Evolutionary conservation across 2,888 invertebrate species (phyloP).

Genomic region (Amiota minor): DNA sequence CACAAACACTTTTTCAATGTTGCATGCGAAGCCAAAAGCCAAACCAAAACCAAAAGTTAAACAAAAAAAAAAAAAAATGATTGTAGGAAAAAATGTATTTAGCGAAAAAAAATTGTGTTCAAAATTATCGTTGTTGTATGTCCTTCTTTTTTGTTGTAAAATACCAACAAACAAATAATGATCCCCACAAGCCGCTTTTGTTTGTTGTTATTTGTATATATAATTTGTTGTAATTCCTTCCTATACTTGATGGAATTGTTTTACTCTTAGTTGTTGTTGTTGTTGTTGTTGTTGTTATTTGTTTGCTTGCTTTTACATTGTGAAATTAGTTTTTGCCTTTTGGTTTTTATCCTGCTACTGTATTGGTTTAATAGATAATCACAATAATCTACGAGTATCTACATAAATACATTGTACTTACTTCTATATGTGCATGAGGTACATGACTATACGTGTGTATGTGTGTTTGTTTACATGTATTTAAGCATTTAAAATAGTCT

Average conservation of each 20-base stretch:
- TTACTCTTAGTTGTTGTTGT: constrained; percentile 6
- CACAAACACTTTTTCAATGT: neutral
- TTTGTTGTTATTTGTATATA: constrained; percentile 24
- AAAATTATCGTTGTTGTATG: constrained; percentile 24
- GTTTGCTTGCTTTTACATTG: constrained; percentile 44
- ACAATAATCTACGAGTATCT: constrained; percentile 8
- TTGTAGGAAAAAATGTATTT: neutral
- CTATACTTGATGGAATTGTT: no score
- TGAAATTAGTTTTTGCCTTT: constrained; percentile 37
- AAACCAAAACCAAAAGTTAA: no score
- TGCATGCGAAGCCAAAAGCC: no score
- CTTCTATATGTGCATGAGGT: neutral
- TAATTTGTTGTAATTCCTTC: constrained; percentile 22
- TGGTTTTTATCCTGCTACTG: constrained; percentile 34
- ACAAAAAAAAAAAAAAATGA: neutral
- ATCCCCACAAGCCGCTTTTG: constrained; percentile 7
- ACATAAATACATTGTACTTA: neutral
- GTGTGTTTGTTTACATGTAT: constrained; percentile 49
- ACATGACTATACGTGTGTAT: neutral
- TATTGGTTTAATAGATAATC: constrained; percentile 48
- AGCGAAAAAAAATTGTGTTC: constrained; percentile 1
- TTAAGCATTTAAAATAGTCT: constrained; percentile 47
- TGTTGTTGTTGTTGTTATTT: constrained; percentile 45
- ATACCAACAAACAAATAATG: constrained; percentile 1
- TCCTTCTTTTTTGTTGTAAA: neutral